Conservation (phyloP, 2,888 invertebrate genomes). For the Stenichneumon culpator region DNA sequence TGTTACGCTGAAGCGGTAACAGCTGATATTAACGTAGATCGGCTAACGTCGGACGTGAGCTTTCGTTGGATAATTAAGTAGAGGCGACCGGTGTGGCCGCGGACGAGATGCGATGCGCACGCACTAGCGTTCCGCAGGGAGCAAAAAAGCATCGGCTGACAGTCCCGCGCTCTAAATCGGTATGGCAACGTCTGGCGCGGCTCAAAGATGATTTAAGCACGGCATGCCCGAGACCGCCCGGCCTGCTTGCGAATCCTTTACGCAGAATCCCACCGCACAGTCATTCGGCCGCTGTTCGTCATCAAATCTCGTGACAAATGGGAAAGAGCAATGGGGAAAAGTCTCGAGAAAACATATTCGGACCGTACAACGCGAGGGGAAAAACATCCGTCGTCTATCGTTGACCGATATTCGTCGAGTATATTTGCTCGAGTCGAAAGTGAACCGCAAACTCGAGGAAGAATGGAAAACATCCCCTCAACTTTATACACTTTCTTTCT, state of each 20-base stretch:
- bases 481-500: slow-evolving; percentile 77
- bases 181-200: slow-evolving; percentile 57
- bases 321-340: slow-evolving; percentile 14
- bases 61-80: slow-evolving; percentile 65
- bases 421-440: not conserved
- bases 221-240: slow-evolving; percentile 57
- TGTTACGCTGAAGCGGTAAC: slow-evolving; percentile 18
- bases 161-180: slow-evolving; percentile 62
- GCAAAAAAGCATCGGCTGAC: slow-evolving; percentile 6
- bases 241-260: slow-evolving; percentile 51
- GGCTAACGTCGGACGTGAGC: slow-evolving; percentile 33
- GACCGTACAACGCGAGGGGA: not conserved
- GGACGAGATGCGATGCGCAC: slow-evolving; percentile 11
- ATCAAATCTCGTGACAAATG: not conserved
- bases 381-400: slow-evolving; percentile 57
- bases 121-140: slow-evolving; percentile 4
- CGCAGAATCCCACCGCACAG: slow-evolving; percentile 57
- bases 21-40: slow-evolving; percentile 59
- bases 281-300: slow-evolving; percentile 71
- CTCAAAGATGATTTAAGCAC: slow-evolving; percentile 69
- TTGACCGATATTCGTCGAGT: slow-evolving; percentile 6
- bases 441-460: not conserved
- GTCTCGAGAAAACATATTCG: slow-evolving; percentile 53
- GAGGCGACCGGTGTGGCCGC: slow-evolving; percentile 53
- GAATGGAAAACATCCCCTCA: slow-evolving; percentile 71